Percentiles rank a stretch among this genome's conserved stretches.
These are phyloP conservation scores for Cyclopterus lumpus DNA, from an alignment of 2,797 vertebrate species.

Conservation along the genomic window DNA sequence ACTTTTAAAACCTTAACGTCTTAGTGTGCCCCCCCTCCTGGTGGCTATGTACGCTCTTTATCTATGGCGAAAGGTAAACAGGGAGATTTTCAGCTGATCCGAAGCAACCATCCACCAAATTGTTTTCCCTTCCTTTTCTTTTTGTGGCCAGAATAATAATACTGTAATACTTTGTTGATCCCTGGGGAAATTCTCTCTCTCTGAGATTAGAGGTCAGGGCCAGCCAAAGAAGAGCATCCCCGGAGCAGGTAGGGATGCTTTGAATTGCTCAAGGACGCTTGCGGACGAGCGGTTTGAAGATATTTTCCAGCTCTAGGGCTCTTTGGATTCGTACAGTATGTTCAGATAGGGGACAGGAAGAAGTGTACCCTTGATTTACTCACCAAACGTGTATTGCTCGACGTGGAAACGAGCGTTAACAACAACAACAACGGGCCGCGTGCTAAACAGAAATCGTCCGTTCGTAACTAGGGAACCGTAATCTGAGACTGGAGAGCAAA, in stretches of 20 bases:
- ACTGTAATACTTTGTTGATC: constrained; percentile 60
- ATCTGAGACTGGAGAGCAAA: background rate
- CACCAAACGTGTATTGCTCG: background rate
- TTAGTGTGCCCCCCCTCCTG: constrained; percentile 10
- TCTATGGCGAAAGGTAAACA: constrained; percentile 46
- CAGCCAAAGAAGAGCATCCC: constrained; percentile 23
- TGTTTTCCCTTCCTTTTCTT: constrained; percentile 30
- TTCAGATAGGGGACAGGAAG: constrained; percentile 12
- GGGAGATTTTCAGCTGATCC: constrained; percentile 31
- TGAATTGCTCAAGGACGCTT: constrained; percentile 51
- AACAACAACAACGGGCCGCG: background rate
- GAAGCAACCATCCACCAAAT: constrained; percentile 30
- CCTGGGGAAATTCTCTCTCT: constrained; percentile 48
- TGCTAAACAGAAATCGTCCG: background rate
- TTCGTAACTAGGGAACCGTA: background rate
- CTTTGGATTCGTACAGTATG: constrained; percentile 2
- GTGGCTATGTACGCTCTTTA: constrained; percentile 32
- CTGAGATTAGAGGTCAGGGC: constrained; percentile 48
- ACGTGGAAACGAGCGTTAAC: constrained; percentile 15
- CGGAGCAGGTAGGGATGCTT: constrained; percentile 23
- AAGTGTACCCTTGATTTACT: constrained; percentile 9
- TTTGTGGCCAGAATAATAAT: constrained; percentile 22
- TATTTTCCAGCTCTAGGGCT: constrained; percentile 43
- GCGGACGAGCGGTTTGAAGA: constrained; percentile 25
- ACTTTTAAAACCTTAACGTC: constrained; percentile 33